These are phyloP conservation scores for Caenorhabditis sp. DNA, from an alignment of 2,888 invertebrate genomes.

Conservation along the genomic window DNA sequence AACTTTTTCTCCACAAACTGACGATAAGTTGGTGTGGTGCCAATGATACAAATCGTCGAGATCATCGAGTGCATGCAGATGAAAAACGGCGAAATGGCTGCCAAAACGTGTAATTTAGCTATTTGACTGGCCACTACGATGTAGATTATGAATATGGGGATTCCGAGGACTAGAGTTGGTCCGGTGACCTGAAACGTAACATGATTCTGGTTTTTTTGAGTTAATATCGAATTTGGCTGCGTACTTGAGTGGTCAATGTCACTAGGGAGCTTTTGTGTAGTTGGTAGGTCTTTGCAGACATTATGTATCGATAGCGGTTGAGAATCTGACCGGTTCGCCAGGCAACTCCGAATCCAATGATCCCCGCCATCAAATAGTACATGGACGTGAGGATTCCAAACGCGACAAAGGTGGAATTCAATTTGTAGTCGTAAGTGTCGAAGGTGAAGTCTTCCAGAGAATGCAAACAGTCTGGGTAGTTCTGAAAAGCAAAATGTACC, in stretches of 20 bases:
- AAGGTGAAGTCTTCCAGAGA: conserved; percentile 48
- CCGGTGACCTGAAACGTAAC: conserved; percentile 46
- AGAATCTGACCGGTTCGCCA: conserved; percentile 47
- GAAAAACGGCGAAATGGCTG: conserved; percentile 44
- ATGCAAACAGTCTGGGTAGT: conserved; percentile 42
- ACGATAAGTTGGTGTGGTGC: conserved; percentile 23
- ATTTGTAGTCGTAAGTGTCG: conserved; percentile 46
- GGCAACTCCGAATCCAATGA: conserved; percentile 28
- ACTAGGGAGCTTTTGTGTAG: conserved; percentile 35
- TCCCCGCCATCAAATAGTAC: conserved; percentile 44
- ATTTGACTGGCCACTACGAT: conserved; percentile 45
- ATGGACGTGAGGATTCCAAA: conserved; percentile 40
- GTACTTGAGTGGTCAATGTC: conserved; percentile 37
- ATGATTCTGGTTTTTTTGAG: too few species aligned
- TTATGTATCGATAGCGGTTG: conserved; percentile 43
- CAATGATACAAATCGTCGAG: conserved; percentile 26
- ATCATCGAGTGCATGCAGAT: conserved; percentile 42
- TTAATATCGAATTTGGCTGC: too few species aligned
- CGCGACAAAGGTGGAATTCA: conserved; percentile 39
- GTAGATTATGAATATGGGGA: conserved; percentile 36
- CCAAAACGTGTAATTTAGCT: conserved; percentile 31
- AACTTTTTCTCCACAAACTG: not conserved
- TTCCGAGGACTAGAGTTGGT: conserved; percentile 33
- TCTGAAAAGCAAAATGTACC: conserved; percentile 21
- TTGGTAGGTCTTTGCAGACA: conserved; percentile 44